Conservation (phyloP, 2,797 vertebrate genomes). For the Adrianichthys oophorus region DNA sequence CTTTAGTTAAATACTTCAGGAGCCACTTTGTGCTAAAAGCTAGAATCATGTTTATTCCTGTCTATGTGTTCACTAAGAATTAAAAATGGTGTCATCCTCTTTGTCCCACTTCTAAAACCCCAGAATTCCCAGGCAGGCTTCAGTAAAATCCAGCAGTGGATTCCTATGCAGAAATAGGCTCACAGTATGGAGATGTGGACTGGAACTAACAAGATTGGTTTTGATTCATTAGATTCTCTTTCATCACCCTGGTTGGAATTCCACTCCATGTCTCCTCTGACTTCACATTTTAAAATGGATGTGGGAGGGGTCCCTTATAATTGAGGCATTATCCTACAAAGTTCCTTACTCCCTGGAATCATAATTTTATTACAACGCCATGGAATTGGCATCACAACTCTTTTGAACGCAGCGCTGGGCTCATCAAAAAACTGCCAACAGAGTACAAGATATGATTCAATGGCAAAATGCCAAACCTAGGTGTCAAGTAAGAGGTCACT, state of each 20-base stretch:
- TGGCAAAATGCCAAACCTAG: slow-evolving; percentile 5
- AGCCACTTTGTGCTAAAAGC: too few species aligned
- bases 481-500: background rate
- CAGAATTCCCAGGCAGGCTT: slow-evolving; percentile 55
- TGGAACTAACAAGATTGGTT: slow-evolving; percentile 91
- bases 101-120: slow-evolving; percentile 42
- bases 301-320: slow-evolving; percentile 60
- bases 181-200: slow-evolving; percentile 81
- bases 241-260: slow-evolving; percentile 87
- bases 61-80: background rate
- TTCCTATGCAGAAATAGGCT: slow-evolving; percentile 67
- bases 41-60: background rate
- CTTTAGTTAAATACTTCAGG: too few species aligned
- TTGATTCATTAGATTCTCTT: slow-evolving; percentile 90
- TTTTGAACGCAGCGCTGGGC: too few species aligned
- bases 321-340: slow-evolving; percentile 57
- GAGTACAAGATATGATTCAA: slow-evolving; percentile 11
- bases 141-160: slow-evolving; percentile 71
- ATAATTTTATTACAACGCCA: slow-evolving; percentile 41
- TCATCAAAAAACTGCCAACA: slow-evolving; percentile 2
- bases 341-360: slow-evolving; percentile 57
- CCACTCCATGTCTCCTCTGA: slow-evolving; percentile 81
- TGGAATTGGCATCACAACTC: slow-evolving; percentile 34
- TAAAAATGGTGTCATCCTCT: too few species aligned
- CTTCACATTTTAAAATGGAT: slow-evolving; percentile 79